Evolutionary conservation across 2,113 vertebrate species (phyloP).

Genomic region (Laticauda colubrina): DNA sequence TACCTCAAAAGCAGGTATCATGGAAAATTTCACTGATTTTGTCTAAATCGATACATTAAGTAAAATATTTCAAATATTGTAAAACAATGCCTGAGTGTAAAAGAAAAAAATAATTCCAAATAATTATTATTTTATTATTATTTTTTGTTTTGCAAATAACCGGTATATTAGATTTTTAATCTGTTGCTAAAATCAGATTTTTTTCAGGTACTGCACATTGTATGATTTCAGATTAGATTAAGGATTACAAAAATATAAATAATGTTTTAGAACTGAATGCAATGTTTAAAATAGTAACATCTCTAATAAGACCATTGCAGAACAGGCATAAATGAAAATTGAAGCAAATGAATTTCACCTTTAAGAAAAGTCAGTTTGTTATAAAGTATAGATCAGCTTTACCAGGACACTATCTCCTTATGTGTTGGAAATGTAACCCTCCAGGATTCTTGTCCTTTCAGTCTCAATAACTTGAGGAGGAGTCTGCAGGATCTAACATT

Average conservation of each 20-base stretch:
- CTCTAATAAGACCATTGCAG: neutral
- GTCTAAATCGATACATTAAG: neutral
- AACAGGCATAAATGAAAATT: neutral
- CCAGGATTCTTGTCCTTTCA: neutral
- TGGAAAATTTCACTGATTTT: neutral
- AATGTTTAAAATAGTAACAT: neutral
- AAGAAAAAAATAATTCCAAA: neutral
- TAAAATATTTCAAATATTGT: neutral
- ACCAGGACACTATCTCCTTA: neutral
- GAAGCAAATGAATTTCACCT: neutral
- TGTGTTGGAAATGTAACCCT: neutral
- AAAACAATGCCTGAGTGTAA: neutral
- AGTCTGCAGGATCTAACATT: neutral
- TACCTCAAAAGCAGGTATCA: slow-evolving; percentile 87
- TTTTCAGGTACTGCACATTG: neutral
- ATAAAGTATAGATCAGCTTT: neutral
- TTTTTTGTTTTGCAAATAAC: neutral
- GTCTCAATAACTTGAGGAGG: neutral
- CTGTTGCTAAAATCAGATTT: neutral
- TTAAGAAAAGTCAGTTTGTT: neutral
- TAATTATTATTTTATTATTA: neutral
- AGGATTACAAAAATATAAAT: neutral
- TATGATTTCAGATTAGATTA: neutral
- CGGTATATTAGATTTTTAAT: neutral
- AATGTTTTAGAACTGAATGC: neutral